Conservation (phyloP, 2,113 vertebrate species). For the Entomyzon cyanotis region DNA sequence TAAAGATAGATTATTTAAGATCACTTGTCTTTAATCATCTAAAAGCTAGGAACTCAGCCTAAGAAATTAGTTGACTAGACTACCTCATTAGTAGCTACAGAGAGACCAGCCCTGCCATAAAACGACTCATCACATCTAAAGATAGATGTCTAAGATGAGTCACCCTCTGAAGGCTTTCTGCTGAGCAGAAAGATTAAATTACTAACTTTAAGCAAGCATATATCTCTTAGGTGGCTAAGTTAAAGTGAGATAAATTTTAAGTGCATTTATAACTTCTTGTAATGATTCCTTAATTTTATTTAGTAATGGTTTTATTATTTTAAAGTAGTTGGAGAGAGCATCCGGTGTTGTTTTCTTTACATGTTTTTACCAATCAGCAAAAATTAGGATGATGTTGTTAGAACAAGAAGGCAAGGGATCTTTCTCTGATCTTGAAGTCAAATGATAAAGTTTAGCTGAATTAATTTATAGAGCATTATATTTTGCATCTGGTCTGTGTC, state of each 20-base stretch:
- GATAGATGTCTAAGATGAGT: neutral
- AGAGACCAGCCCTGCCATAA: neutral
- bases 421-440: neutral
- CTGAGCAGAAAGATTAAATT: neutral
- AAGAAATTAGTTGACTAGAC: neutral
- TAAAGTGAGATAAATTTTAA: neutral
- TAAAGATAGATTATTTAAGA: neutral
- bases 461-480: accelerated
- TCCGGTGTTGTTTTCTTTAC: neutral
- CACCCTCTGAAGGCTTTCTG: neutral
- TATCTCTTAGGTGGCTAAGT: neutral
- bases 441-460: neutral
- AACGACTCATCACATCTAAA: neutral
- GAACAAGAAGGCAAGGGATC: accelerated
- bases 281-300: neutral
- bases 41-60: neutral
- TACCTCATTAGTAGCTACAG: neutral
- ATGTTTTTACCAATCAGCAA: neutral
- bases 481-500: neutral
- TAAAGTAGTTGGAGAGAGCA: neutral
- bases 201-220: neutral
- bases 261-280: neutral
- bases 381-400: neutral
- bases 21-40: neutral
- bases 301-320: neutral